A percentile compares a stretch with the other conserved stretches of the same genome.
These are phyloP conservation scores for Andrena bucephala DNA, from an alignment of 2,888 invertebrate species.

Conservation along the genomic window DNA sequence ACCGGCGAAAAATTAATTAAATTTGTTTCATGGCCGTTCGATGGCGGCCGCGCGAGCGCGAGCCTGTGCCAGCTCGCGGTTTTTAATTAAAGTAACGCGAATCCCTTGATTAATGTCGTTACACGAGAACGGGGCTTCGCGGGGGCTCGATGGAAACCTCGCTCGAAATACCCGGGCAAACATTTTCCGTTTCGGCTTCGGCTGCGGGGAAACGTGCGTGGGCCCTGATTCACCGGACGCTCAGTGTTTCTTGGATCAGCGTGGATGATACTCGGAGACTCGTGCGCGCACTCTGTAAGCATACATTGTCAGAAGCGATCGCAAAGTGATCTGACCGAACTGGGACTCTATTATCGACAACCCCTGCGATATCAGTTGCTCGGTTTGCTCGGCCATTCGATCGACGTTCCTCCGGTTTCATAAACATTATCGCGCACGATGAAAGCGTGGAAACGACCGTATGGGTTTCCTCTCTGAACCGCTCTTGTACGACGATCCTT, in stretches of 20 bases:
- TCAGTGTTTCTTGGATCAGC: neutral
- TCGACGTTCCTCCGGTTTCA: conserved; percentile 40
- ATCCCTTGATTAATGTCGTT: conserved; percentile 71
- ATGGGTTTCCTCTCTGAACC: neutral
- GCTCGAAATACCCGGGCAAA: conserved; percentile 13
- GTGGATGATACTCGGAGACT: too few species aligned
- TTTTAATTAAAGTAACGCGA: conserved; percentile 78
- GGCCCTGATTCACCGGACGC: neutral
- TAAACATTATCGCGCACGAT: conserved; percentile 43
- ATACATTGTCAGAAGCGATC: neutral
- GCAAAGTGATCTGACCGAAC: neutral
- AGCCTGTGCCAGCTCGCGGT: conserved; percentile 30
- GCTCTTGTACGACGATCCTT: neutral
- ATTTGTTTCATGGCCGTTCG: conserved; percentile 62
- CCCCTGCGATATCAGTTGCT: conserved; percentile 27
- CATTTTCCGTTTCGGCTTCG: neutral
- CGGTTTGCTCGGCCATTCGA: conserved; percentile 44
- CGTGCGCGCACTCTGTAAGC: neutral
- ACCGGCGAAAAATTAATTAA: conserved; percentile 73
- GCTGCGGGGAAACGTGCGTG: neutral
- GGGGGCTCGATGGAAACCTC: conserved; percentile 6
- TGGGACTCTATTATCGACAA: conserved; percentile 48
- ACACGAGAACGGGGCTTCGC: conserved; percentile 37
- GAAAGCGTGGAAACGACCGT: conserved; percentile 21
- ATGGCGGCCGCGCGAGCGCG: conserved; percentile 18